Evolutionary conservation across 2,888 invertebrate species (phyloP).

Genomic region (Netelia melanura): DNA sequence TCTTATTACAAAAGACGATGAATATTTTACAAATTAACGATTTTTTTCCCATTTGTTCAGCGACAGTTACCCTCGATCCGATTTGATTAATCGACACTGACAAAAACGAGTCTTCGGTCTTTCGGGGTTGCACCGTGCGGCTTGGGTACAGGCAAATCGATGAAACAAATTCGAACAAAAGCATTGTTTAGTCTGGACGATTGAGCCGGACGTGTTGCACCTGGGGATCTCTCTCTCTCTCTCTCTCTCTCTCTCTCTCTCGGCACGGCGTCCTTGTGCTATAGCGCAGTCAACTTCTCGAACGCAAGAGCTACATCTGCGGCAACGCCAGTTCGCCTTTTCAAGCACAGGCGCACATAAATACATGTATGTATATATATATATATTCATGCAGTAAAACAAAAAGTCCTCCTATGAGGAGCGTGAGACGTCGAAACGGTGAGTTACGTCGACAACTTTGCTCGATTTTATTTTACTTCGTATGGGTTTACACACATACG

Average conservation of each 20-base stretch:
- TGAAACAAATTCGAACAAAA: constrained; percentile 56
- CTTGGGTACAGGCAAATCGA: constrained; percentile 51
- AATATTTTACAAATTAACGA: too few species aligned
- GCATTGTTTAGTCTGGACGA: constrained; percentile 71
- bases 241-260: constrained; percentile 10
- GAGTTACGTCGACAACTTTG: constrained; percentile 34
- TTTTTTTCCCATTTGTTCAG: too few species aligned
- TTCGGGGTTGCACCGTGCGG: too few species aligned
- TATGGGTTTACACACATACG: constrained; percentile 12
- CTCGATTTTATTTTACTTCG: constrained; percentile 39
- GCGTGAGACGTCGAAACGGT: constrained; percentile 70
- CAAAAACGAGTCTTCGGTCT: too few species aligned
- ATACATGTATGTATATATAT: not conserved
- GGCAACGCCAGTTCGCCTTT: constrained; percentile 23
- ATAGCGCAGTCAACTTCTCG: not conserved
- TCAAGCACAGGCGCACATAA: constrained; percentile 8
- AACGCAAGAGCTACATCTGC: constrained; percentile 32
- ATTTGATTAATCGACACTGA: not conserved
- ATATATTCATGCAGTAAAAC: too few species aligned
- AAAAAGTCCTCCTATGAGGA: constrained; percentile 4
- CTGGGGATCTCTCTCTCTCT: constrained; percentile 64
- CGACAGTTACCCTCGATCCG: not conserved
- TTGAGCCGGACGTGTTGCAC: constrained; percentile 73
- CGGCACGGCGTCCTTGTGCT: constrained; percentile 70
- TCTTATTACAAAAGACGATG: not conserved